These are phyloP conservation scores for Ceratotherium simum DNA, from an alignment of 2,113 vertebrate genomes.

Conservation along the genomic window DNA sequence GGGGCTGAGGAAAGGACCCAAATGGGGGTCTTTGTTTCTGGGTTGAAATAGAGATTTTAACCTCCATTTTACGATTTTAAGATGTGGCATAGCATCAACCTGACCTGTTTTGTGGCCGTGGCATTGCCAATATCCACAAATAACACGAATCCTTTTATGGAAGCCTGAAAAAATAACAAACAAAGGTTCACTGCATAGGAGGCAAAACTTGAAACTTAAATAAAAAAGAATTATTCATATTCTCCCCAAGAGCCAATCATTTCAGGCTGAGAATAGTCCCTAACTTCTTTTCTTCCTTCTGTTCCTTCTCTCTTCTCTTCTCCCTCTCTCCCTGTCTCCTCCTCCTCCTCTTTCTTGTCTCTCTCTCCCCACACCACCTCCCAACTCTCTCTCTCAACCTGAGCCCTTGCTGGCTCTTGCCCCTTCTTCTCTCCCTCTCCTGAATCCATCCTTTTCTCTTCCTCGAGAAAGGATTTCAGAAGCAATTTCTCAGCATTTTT, in stretches of 20 bases:
- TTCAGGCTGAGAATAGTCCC: background rate
- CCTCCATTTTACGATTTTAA: background rate
- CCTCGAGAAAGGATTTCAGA: background rate
- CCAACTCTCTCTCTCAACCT: too few species aligned
- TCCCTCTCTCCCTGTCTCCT: too few species aligned
- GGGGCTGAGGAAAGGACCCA: background rate
- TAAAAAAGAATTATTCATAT: background rate
- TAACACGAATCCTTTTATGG: background rate
- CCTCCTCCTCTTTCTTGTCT: rapidly evolving
- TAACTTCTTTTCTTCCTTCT: background rate
- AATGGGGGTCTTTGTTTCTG: background rate
- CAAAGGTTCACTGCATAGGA: background rate
- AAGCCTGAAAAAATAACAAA: conserved; percentile 31
- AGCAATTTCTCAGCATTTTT: background rate
- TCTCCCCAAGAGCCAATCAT: background rate
- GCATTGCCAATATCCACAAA: background rate
- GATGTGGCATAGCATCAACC: background rate
- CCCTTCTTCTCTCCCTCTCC: rapidly evolving
- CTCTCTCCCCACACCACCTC: rapidly evolving
- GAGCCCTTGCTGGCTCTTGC: background rate
- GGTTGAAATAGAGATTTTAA: background rate
- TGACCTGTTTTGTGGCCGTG: background rate
- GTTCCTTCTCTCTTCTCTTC: too few species aligned
- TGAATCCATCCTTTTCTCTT: background rate
- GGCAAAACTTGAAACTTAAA: background rate